A percentile compares a stretch with the other conserved stretches of the same genome.
phyloP scores from a whole-genome alignment of 2,888 invertebrate species.

The Hypomecis punctinalis region DNA sequence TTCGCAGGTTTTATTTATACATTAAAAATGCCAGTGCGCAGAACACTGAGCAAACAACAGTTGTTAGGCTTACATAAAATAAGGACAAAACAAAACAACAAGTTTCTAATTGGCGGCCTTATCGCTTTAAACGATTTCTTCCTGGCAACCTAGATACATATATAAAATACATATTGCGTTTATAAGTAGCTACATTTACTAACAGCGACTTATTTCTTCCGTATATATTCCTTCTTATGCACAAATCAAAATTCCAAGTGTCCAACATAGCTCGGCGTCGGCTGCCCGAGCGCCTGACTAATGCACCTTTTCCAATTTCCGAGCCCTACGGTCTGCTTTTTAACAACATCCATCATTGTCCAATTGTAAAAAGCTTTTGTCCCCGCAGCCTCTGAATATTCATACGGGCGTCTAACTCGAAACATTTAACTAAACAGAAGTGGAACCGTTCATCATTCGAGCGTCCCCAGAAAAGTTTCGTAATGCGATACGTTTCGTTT shows the following conservation, averaged over 20 bases:
- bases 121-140: too few relatives aligned
- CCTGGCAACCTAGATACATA: too few relatives aligned
- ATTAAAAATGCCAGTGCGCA: too few relatives aligned
- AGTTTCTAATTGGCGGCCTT: too few relatives aligned
- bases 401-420: slow-evolving; percentile 56
- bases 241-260: slow-evolving; percentile 11
- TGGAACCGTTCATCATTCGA: slow-evolving; percentile 42
- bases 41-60: too few relatives aligned
- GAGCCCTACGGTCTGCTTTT: slow-evolving; percentile 68
- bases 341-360: slow-evolving; percentile 79
- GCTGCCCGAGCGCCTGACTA: slow-evolving; percentile 37
- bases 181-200: too few relatives aligned
- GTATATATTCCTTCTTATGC: background rate
- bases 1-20: too few relatives aligned
- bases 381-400: slow-evolving; percentile 58
- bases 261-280: slow-evolving; percentile 13
- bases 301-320: slow-evolving; percentile 81
- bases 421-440: slow-evolving; percentile 52
- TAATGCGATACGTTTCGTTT: slow-evolving; percentile 40
- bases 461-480: slow-evolving; percentile 42
- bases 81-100: too few relatives aligned
- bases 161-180: too few relatives aligned
- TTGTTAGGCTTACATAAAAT: too few relatives aligned
- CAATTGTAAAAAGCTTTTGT: slow-evolving; percentile 70
- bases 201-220: background rate